phyloP scores from a whole-genome alignment of 2,888 invertebrate species.

The Phymatocera aterrima region DNA sequence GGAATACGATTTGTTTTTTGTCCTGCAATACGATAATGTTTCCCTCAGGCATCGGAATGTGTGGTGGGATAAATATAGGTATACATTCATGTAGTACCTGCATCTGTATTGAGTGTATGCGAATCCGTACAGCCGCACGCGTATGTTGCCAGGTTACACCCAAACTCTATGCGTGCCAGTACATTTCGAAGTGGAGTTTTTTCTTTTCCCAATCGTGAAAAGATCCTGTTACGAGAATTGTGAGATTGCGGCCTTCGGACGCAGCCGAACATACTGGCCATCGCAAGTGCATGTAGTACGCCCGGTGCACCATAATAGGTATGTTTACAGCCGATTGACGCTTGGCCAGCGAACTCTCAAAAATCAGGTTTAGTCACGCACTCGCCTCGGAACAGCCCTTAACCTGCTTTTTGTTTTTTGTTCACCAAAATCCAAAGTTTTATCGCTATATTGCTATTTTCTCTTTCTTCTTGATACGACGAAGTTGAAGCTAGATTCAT shows the following conservation, averaged over 20 bases:
- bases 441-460: too few species aligned
- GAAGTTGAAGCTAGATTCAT: background rate
- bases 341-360: background rate
- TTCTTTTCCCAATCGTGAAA: background rate
- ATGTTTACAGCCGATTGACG: background rate
- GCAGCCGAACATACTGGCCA: background rate
- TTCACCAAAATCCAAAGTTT: background rate
- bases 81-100: too few species aligned
- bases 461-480: background rate
- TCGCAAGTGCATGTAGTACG: too few species aligned
- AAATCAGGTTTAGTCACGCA: background rate
- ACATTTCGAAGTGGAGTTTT: background rate
- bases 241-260: background rate
- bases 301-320: too few species aligned
- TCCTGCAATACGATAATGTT: too few species aligned
- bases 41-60: too few species aligned
- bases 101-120: too few species aligned
- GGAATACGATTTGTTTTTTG: too few species aligned
- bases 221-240: background rate
- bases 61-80: background rate
- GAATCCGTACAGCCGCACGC: background rate
- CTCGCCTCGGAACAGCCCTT: too few species aligned
- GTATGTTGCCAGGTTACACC: too few species aligned
- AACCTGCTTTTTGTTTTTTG: too few species aligned
- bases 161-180: too few species aligned